Base-by-base conservation (phyloP, 2,888 invertebrate species). In the Bimastos eiseni region DNA sequence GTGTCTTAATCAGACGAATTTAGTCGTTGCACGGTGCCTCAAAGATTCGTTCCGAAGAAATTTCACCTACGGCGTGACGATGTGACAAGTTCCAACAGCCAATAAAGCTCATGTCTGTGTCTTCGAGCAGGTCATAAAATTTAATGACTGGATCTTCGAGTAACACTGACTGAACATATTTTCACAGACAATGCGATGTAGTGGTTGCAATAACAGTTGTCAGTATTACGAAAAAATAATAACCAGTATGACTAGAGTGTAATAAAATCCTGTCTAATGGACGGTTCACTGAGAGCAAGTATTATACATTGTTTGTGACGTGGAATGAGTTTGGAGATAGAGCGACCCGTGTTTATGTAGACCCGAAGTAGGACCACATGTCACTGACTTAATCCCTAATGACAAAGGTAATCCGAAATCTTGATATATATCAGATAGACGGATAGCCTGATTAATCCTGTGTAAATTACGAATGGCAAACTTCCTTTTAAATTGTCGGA, bases 91-190 rank as follows among this genome's bases (percentile, higher is more conserved):
- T 70, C 49, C 30, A n/a, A n/a, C n/a, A 70, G 11, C 70, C n/a
- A 70, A 70, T 70, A 70, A 70, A 70, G n/a, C 70, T 5, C n/a
- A n/a, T 17, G 21, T 49, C 21, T 49, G 13, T 70, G 30, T 70
- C 30, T 70, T n/a, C 70, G 8, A n/a, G n/a, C n/a, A 70, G n/a
- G 70, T n/a, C 5, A 70, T 70, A 70, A 70, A 70, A 70, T n/a
- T 8, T 70, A 70, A 70, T n/a, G 30, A 70, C 30, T 70, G n/a
- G 70, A n/a, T 11, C n/a, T 70, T 6, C 70, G 8, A 5, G n/a
- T n/a, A 70, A n/a, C 70, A 70, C 70, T 70, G n/a, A 70, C 30
- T n/a, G 70, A 70, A 70, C n/a, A 70, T 70, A n/a, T 70, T 70
- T 70, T 30, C 70, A 1, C 30, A n/a, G 11, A n/a, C 11, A 11